A percentile compares a stretch with the other conserved stretches of the same genome.
phyloP scores from a whole-genome alignment of 2,113 vertebrate genomes.

The Mormyrus lacerda region DNA sequence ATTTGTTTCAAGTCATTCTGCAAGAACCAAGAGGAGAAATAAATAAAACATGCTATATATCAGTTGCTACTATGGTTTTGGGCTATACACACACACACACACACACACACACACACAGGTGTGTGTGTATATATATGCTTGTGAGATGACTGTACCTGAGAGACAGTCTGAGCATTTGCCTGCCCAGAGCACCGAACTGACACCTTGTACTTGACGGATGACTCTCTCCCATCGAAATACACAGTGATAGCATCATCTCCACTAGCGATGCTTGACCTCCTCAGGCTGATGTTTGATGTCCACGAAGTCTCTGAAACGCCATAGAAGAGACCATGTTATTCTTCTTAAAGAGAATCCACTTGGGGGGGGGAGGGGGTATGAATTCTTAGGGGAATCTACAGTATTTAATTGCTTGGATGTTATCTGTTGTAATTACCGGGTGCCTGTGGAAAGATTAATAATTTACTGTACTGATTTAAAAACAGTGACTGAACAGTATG shows the following conservation, averaged over 20 bases:
- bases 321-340: not conserved
- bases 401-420: not conserved
- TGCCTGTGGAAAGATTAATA: no score
- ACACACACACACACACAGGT: no score
- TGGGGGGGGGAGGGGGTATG: not conserved
- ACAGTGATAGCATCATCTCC: not conserved
- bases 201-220: constrained; percentile 18
- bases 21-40: not conserved
- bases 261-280: not conserved
- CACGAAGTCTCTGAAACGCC: constrained; percentile 20
- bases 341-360: not conserved
- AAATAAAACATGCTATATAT: not conserved
- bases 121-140: not conserved
- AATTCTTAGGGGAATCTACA: not conserved
- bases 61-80: not conserved
- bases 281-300: constrained; percentile 20
- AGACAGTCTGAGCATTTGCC: not conserved
- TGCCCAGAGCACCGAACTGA: not conserved
- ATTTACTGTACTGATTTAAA: no score
- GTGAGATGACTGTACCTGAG: not conserved
- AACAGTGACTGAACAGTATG: not conserved
- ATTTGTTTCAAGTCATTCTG: constrained; percentile 5
- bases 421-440: not conserved
- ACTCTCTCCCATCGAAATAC: constrained; percentile 4
- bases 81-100: not conserved